phyloP scores from a whole-genome alignment of 1,140 invertebrate species.

The Drosophila insularis region DNA sequence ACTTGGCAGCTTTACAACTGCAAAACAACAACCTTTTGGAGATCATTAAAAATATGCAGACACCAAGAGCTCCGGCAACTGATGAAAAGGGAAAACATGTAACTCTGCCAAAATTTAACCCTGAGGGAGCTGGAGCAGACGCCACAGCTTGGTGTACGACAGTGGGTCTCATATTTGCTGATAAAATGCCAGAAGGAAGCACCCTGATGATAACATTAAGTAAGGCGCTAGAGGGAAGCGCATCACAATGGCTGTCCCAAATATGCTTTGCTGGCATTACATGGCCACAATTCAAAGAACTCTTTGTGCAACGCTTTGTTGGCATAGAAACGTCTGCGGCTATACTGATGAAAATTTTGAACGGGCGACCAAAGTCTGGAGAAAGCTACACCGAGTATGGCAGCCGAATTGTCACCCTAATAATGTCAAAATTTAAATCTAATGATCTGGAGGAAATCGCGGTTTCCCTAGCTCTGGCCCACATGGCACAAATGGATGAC shows the following conservation, averaged over 20 bases:
- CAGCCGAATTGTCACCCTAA: not conserved
- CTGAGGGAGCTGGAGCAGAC: not conserved
- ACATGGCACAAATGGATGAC: not conserved
- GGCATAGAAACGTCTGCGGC: conserved; percentile 33
- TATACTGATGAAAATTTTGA: conserved; percentile 27
- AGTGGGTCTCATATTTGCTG: not conserved
- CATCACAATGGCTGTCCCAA: no score
- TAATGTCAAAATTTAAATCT: no score
- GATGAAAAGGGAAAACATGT: not conserved
- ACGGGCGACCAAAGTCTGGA: conserved; percentile 25
- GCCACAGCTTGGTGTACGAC: not conserved
- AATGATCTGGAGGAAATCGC: not conserved
- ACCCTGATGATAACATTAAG: not conserved
- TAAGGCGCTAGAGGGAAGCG: no score
- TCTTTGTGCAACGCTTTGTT: no score
- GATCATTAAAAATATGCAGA: not conserved
- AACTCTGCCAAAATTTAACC: not conserved
- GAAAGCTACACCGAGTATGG: conserved; percentile 23
- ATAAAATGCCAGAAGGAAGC: not conserved
- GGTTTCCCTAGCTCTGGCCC: not conserved
- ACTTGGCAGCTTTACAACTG: no score
- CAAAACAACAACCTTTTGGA: no score
- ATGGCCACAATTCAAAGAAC: no score
- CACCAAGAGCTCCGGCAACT: no score
- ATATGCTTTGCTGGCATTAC: no score